Evolutionary conservation across 1,140 invertebrate genomes (phyloP).

Genomic region (Tetraneura akinire): DNA sequence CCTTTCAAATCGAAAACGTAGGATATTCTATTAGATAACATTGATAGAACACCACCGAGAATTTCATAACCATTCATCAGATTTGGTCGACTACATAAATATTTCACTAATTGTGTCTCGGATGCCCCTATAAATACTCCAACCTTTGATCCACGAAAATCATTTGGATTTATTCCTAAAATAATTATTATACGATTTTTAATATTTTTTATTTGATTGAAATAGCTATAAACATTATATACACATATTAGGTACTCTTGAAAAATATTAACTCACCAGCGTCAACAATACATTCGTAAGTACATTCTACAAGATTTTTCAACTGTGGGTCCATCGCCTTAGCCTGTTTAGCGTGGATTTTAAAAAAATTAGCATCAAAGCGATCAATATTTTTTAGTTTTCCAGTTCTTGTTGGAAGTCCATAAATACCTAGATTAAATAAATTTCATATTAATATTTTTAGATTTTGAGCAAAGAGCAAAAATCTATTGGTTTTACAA

Average conservation of each 20-base stretch:
- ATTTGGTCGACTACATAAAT: slow-evolving; percentile 73
- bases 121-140: slow-evolving; percentile 91
- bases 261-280: no score
- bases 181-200: no score
- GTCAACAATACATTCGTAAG: slow-evolving; percentile 93
- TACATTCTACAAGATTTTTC: slow-evolving; percentile 84
- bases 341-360: slow-evolving; percentile 90
- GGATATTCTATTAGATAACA: slow-evolving; percentile 95
- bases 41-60: slow-evolving; percentile 87
- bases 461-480: no score
- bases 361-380: no score
- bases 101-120: slow-evolving; percentile 83
- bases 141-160: no score
- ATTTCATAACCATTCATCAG: slow-evolving; percentile 87
- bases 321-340: slow-evolving; percentile 95
- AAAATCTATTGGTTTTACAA: no score
- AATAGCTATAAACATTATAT: no score
- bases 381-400: no score
- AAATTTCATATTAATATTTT: background rate
- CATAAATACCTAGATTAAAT: slow-evolving; percentile 65
- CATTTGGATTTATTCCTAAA: slow-evolving; percentile 74
- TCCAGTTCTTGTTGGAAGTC: slow-evolving; percentile 80
- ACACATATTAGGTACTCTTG: no score
- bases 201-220: no score
- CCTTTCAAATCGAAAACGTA: slow-evolving; percentile 92